Base-by-base conservation (phyloP, 2,797 vertebrate species). In the Masticophis lateralis region DNA sequence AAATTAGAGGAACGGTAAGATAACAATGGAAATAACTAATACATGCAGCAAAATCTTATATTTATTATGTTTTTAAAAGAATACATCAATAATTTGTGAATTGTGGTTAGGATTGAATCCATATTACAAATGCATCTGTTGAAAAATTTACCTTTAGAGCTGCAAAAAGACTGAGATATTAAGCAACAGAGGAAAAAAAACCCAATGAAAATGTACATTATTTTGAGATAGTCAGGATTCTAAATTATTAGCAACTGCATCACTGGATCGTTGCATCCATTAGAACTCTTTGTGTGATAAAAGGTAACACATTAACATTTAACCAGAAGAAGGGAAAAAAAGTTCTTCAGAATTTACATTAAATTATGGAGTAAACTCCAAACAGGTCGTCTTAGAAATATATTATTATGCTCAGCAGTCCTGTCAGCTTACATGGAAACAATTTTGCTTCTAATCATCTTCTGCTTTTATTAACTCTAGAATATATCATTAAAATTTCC, bases 401-500 rank as follows among this genome's bases (percentile, higher is more conserved):
- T 98, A 92, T 98, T 98, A 98, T 98, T 98, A 98, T 0, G 91
- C 96, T 97, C 97, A 97, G 97, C 96, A 96, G 96, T 96, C 96
- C 96, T 98, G 97, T 98, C 97, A 98, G 97, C 94, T 94, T 95
- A 97, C 96, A 96, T 56, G 95, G 96, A 97, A 98, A 98, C 96
- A 98, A 97, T 97, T 97, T 98, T 96, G 97, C 96, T 98, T 95
- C 95, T 95, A 97, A 97, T 98, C 95, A 97, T 98, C 95, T 96
- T 97, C 96, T 96, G 95, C 97, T 97, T 97, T 98, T 97, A 96
- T 97, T 98, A 97, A 97, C 94, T 97, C 96, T 97, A 94, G 95
- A 97, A 97, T 97, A 91, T 97, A 97, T 98, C 95, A 97, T 98
- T 98, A 98, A 97, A 98, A 97, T 97, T 98, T 97, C 97, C 93